phyloP scores from a whole-genome alignment of 2,888 invertebrate genomes.

The Onthophagus sagittarius region DNA sequence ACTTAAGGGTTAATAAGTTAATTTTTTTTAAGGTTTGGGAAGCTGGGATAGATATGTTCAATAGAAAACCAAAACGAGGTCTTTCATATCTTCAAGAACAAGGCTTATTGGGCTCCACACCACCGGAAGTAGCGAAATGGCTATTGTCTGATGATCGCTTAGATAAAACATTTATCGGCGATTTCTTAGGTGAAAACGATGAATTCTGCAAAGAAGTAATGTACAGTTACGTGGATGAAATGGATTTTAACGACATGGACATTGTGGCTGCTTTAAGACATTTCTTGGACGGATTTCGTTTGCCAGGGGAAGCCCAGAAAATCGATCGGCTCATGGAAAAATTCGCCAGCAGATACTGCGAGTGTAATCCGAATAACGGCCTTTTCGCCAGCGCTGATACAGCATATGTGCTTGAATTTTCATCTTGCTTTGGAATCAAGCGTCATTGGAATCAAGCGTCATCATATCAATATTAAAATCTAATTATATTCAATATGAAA shows the following conservation, averaged over 20 bases:
- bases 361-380: slow-evolving; percentile 91
- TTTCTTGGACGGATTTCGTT: slow-evolving; percentile 91
- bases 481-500: no score
- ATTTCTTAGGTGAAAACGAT: slow-evolving; percentile 95
- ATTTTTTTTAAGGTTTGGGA: slow-evolving; percentile 76
- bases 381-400: slow-evolving; percentile 90
- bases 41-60: slow-evolving; percentile 94
- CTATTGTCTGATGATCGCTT: slow-evolving; percentile 90
- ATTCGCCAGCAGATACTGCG: slow-evolving; percentile 96
- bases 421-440: no score
- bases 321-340: slow-evolving; percentile 99
- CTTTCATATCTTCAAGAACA: slow-evolving; percentile 92
- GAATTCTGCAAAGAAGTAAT: slow-evolving; percentile 92
- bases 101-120: slow-evolving; percentile 73
- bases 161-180: slow-evolving; percentile 93
- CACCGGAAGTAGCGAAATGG: slow-evolving; percentile 91
- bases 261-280: slow-evolving; percentile 88
- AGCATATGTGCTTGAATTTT: slow-evolving; percentile 97
- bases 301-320: slow-evolving; percentile 99
- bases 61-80: slow-evolving; percentile 93
- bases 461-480: no score
- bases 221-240: slow-evolving; percentile 97
- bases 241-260: slow-evolving; percentile 83
- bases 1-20: no score
- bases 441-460: no score